Evolutionary conservation across 37 sponge, comb jelly and placozoan genomes (phyloP).

Genomic region (Beroe ovata): DNA sequence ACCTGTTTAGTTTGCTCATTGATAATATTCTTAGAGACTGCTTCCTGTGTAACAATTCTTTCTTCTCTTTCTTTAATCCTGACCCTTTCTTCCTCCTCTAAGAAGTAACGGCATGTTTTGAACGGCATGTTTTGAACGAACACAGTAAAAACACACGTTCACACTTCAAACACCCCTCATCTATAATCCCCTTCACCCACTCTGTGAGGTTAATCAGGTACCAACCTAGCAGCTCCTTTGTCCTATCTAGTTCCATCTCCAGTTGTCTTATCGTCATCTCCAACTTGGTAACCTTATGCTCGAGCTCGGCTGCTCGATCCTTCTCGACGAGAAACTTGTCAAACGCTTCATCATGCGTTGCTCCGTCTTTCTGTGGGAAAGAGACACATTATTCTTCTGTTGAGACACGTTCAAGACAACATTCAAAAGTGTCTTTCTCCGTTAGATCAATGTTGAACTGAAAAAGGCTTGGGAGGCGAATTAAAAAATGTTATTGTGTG

Average conservation of each 20-base stretch:
- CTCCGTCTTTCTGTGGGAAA: background rate
- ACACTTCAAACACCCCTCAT: no score
- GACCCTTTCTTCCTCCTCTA: slow-evolving; percentile 36
- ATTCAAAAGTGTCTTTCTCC: no score
- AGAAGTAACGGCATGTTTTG: no score
- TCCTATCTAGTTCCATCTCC: slow-evolving; percentile 7
- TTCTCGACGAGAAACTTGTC: slow-evolving; percentile 31
- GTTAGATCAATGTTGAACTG: no score
- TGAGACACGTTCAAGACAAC: no score
- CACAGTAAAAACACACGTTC: no score
- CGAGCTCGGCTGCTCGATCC: slow-evolving; percentile 13
- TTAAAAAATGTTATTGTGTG: no score
- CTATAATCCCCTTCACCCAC: no score
- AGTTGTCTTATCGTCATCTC: slow-evolving; percentile 1
- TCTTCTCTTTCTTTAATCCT: background rate
- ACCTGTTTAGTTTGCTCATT: background rate
- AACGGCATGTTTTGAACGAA: no score
- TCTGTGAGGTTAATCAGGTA: no score
- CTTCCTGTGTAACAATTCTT: background rate
- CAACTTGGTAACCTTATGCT: slow-evolving; percentile 24
- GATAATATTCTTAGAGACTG: background rate
- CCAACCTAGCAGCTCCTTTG: slow-evolving; percentile 12
- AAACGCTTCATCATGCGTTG: slow-evolving; percentile 12
- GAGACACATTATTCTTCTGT: no score
- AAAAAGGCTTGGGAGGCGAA: no score